Evolutionary conservation across 2,888 invertebrate genomes (phyloP).

Genomic region (Mycalesis mineus): DNA sequence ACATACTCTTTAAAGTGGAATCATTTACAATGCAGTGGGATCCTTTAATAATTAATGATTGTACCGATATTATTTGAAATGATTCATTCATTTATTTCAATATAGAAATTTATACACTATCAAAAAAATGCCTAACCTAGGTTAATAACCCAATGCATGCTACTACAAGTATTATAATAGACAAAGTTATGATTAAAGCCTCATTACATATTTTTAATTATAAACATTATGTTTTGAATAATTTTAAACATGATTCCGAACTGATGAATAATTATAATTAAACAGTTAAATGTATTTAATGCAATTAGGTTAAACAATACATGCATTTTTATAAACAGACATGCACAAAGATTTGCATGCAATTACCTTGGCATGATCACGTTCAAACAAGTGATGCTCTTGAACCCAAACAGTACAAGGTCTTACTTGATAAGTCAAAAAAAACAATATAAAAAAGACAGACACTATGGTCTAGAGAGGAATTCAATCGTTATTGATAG

Average conservation of each 20-base stretch:
- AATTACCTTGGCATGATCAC: constrained; percentile 18
- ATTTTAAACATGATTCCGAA: background rate
- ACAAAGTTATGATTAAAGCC: no score
- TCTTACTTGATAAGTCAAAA: background rate
- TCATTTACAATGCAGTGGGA: no score
- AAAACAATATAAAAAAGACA: background rate
- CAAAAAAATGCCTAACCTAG: no score
- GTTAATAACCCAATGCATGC: no score
- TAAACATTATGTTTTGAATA: background rate
- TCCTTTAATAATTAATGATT: no score
- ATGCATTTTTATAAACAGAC: constrained; percentile 4
- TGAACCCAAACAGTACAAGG: constrained; percentile 16
- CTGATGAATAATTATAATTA: background rate
- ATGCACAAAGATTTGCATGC: constrained; percentile 8
- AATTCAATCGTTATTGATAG: background rate
- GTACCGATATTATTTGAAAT: no score
- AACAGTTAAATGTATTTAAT: background rate
- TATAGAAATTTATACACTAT: no score
- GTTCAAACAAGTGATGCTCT: constrained; percentile 6
- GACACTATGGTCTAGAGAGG: background rate
- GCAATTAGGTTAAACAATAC: constrained; percentile 3
- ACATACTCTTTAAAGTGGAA: no score
- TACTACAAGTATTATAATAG: no score
- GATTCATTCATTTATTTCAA: no score
- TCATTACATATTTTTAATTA: background rate